Base-by-base conservation (phyloP, 1,140 invertebrate species). In the Macrobrachium nipponense region DNA sequence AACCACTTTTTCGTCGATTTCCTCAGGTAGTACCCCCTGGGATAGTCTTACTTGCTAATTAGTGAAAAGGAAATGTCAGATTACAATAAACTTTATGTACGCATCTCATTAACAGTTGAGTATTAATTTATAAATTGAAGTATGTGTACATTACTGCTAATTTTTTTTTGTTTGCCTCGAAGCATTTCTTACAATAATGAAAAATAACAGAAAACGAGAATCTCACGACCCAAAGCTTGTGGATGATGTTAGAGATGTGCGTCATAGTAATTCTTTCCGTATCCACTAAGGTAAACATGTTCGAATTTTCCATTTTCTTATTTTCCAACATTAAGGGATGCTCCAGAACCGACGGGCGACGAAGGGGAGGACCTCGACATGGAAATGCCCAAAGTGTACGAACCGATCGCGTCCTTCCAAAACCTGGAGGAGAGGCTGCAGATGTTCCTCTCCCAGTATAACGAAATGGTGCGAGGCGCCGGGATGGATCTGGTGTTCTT, bases 401-500 rank as follows among this genome's bases (percentile, higher is more conserved):
- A 99, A 92, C 97, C 97, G 18, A 97, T 98, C 87, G 95, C 94
- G 88, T 91, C 91, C 18, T 89, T 90, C 88, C 93, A 94, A 89
- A 94, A 95, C 88, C 92, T 98, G 18, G 92, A 95, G 89, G 97
- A 98, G 90, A 92, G 98, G 85, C 92, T 99, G 73, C 94, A 96
- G 89, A 98, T 98, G 96, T 99, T 98, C 91, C 92, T 98, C 87
- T 93, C 95, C 18, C 97, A 98, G 91, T 98, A 97, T 91, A 99
- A 99, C 92, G 98, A 99, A 93, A 98, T 97, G 94, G 96, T 98
- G 82, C 93, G 98, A 90, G 97, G 98, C 1, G 95, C 95, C 87
- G 96, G 97, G 66, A 98, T 99, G 97, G 98, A 99, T 92, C 93
- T 99, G 36, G 98, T 99, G n/a, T 99, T 99, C 92, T 99, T 99